Evolutionary conservation across 2,888 invertebrate genomes (phyloP).

Genomic region (Watsonalla cultraria): DNA sequence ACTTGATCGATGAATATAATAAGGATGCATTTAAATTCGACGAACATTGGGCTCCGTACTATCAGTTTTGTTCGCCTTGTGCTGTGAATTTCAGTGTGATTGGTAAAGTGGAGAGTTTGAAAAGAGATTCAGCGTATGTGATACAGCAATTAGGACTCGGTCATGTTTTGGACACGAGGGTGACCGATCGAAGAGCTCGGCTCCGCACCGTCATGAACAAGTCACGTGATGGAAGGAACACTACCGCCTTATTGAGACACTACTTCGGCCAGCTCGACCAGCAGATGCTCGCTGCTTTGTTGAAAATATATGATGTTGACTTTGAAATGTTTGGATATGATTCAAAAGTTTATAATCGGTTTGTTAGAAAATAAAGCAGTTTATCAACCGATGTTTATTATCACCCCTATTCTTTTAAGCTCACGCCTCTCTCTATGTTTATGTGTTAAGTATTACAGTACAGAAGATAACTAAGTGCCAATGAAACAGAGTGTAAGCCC

Average conservation of each 20-base stretch:
- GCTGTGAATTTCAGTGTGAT: slow-evolving; percentile 81
- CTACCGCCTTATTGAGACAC: slow-evolving; percentile 58
- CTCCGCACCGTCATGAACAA: slow-evolving; percentile 76
- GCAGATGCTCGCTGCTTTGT: slow-evolving; percentile 76
- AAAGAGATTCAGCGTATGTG: slow-evolving; percentile 79
- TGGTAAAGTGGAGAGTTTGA: slow-evolving; percentile 81
- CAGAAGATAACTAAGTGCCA: too few relatives aligned
- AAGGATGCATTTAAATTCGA: slow-evolving; percentile 63
- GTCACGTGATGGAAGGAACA: slow-evolving; percentile 72
- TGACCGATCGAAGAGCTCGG: slow-evolving; percentile 67
- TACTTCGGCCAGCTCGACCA: slow-evolving; percentile 79
- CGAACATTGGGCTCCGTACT: slow-evolving; percentile 83
- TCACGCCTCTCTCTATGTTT: too few relatives aligned
- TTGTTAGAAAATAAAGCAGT: slow-evolving; percentile 61
- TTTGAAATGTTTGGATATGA: slow-evolving; percentile 85
- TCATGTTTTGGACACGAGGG: slow-evolving; percentile 67
- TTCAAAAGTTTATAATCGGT: slow-evolving; percentile 74
- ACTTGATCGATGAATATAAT: slow-evolving; percentile 80
- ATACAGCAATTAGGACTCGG: slow-evolving; percentile 79
- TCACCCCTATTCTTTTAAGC: slow-evolving; percentile 3
- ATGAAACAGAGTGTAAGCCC: too few relatives aligned
- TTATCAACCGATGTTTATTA: slow-evolving; percentile 17
- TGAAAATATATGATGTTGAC: slow-evolving; percentile 81
- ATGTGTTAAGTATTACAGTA: too few relatives aligned
- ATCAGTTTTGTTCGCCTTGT: slow-evolving; percentile 82